Evolutionary conservation across 1,140 invertebrate species (phyloP).

Genomic region (Brachionus paranguensis): DNA sequence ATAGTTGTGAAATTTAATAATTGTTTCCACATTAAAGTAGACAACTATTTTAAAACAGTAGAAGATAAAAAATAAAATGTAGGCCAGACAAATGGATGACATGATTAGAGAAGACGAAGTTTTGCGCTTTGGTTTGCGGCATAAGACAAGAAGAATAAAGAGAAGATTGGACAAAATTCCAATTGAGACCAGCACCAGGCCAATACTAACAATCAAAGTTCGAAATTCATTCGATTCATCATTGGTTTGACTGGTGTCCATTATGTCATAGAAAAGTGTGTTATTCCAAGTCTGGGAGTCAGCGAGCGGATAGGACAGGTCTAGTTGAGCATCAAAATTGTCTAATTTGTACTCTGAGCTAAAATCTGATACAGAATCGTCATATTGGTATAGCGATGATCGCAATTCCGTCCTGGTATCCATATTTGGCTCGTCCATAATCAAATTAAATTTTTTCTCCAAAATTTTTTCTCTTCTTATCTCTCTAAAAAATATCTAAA

Average conservation of each 20-base stretch:
- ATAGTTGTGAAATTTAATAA: slow-evolving; percentile 37
- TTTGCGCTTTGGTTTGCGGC: not conserved
- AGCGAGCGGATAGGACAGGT: not conserved
- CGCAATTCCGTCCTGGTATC: not conserved
- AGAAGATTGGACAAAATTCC: slow-evolving; percentile 23
- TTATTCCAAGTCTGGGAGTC: not conserved
- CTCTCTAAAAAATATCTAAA: too few relatives aligned
- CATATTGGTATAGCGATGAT: not conserved
- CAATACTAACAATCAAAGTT: not conserved
- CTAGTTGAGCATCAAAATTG: not conserved
- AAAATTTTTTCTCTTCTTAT: too few relatives aligned
- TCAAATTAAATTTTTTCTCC: not conserved
- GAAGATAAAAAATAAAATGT: slow-evolving; percentile 9
- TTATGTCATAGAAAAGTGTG: not conserved
- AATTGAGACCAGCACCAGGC: not conserved
- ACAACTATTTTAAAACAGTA: slow-evolving; percentile 22
- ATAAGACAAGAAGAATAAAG: slow-evolving; percentile 12
- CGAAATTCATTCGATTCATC: slow-evolving; percentile 15
- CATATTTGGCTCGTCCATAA: not conserved
- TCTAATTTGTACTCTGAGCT: not conserved
- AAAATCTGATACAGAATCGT: not conserved
- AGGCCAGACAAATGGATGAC: slow-evolving; percentile 30
- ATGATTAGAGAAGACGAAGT: slow-evolving; percentile 6
- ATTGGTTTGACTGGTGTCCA: not conserved
- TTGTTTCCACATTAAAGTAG: not conserved